Conservation (phyloP, 2,113 vertebrate species). For the Cranoglanis bouderius region DNA sequence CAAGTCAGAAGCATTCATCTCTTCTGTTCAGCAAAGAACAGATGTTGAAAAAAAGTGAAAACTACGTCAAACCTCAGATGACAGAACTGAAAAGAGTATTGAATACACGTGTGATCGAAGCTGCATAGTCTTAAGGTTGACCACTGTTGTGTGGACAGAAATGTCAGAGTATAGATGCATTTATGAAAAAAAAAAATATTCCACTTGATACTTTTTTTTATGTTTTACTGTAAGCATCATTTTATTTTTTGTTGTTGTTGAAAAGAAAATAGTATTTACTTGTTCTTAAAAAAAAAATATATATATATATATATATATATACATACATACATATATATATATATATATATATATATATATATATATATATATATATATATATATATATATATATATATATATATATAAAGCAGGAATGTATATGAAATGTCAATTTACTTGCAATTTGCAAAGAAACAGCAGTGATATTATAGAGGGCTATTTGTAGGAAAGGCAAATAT, state of each 20-base stretch:
- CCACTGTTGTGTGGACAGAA: conserved; percentile 88
- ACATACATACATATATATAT: conserved; percentile 78
- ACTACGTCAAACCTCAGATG: conserved; percentile 82
- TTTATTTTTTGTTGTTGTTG: conserved; percentile 72
- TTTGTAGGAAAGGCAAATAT: conserved; percentile 91
- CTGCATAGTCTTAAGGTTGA: conserved; percentile 86
- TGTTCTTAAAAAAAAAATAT: conserved; percentile 80
- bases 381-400: conserved; percentile 69
- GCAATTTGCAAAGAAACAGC: conserved; percentile 93
- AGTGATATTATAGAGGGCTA: conserved; percentile 90
- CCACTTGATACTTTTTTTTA: conserved; percentile 86
- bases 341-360: conserved; percentile 81
- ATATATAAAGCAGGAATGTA: conserved; percentile 95
- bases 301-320: conserved; percentile 82
- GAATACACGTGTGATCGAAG: conserved; percentile 74
- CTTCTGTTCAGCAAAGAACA: conserved; percentile 79
- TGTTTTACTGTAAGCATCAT: conserved; percentile 89
- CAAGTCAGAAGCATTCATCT: conserved; percentile 74
- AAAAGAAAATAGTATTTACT: conserved; percentile 95
- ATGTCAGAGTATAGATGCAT: conserved; percentile 72
- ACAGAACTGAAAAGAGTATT: conserved; percentile 71
- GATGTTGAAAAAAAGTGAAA: conserved; percentile 73
- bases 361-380: conserved; percentile 80
- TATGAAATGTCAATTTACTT: conserved; percentile 95
- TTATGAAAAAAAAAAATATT: conserved; percentile 77